Conservation (phyloP, 2,888 invertebrate genomes). For the Drosophila affinis region DNA sequence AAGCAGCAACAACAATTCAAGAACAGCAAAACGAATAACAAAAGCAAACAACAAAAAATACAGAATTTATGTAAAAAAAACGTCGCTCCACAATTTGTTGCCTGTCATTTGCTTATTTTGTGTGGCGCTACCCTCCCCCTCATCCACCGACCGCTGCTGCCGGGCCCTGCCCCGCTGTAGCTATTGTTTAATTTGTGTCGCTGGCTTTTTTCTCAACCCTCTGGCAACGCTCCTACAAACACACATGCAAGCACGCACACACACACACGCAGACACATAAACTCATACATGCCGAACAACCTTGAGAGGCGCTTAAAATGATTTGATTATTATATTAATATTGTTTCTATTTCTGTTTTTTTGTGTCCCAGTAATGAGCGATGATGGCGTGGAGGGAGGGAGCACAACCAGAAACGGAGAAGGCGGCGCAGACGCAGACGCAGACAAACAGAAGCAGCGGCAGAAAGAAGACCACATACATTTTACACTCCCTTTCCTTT, state of each 20-base stretch:
- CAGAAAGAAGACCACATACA: background rate
- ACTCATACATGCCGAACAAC: constrained; percentile 38
- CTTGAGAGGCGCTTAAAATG: constrained; percentile 75
- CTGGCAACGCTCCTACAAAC: background rate
- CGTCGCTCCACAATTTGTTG: constrained; percentile 70
- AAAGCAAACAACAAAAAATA: constrained; percentile 23
- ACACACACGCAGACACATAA: background rate
- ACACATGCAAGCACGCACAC: no score
- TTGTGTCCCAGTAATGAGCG: constrained; percentile 1
- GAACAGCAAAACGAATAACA: constrained; percentile 35
- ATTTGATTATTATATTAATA: constrained; percentile 68
- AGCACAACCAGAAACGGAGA: background rate
- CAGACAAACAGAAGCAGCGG: background rate
- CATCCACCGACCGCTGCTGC: background rate
- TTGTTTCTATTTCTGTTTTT: constrained; percentile 26
- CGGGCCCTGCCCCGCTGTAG: constrained; percentile 41
- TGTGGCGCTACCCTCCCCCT: constrained; percentile 28
- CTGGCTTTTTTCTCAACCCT: constrained; percentile 29
- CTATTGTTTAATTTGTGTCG: constrained; percentile 63
- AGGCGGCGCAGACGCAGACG: background rate
- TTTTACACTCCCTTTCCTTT: background rate
- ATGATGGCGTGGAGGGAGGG: background rate
- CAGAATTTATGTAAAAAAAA: constrained; percentile 38
- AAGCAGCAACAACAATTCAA: constrained; percentile 29
- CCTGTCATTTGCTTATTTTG: constrained; percentile 70